These are phyloP conservation scores for Phasianus colchicus DNA, from an alignment of 2,113 vertebrate species.

Conservation along the genomic window DNA sequence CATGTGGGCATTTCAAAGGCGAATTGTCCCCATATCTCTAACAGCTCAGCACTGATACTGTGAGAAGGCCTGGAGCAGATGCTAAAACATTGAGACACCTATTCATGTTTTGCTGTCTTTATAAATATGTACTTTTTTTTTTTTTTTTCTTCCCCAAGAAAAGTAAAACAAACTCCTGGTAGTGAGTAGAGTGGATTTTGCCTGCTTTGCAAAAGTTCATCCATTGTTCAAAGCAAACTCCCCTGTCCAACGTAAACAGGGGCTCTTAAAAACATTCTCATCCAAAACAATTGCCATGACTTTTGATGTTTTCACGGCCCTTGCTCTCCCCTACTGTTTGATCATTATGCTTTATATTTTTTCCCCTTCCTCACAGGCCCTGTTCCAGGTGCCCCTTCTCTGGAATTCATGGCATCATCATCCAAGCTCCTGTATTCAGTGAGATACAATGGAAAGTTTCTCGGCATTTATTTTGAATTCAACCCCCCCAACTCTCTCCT, in stretches of 20 bases:
- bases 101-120: background rate
- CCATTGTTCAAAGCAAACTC: conserved; percentile 58
- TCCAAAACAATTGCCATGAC: conserved; percentile 56
- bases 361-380: conserved; percentile 57
- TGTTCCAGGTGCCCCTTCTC: conserved; percentile 54
- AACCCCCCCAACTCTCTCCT: background rate
- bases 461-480: conserved; percentile 36
- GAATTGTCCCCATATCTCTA: background rate
- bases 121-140: background rate
- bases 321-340: conserved; percentile 56
- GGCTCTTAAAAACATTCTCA: conserved; percentile 61
- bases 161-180: background rate
- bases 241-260: conserved; percentile 70
- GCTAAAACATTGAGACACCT: background rate
- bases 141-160: background rate
- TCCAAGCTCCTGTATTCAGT: conserved; percentile 22
- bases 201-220: conserved; percentile 64
- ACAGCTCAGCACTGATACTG: rapidly evolving
- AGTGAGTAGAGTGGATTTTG: conserved; percentile 30
- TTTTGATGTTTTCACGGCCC: conserved; percentile 65
- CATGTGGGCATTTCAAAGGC: background rate
- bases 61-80: background rate
- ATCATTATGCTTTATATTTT: conserved; percentile 68
- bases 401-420: conserved; percentile 62
- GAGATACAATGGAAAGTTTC: conserved; percentile 71